Evolutionary conservation across 2,113 vertebrate genomes (phyloP), one percentile per base, ranked within the genome.

Genomic region (Dryoscopus gambensis): DNA sequence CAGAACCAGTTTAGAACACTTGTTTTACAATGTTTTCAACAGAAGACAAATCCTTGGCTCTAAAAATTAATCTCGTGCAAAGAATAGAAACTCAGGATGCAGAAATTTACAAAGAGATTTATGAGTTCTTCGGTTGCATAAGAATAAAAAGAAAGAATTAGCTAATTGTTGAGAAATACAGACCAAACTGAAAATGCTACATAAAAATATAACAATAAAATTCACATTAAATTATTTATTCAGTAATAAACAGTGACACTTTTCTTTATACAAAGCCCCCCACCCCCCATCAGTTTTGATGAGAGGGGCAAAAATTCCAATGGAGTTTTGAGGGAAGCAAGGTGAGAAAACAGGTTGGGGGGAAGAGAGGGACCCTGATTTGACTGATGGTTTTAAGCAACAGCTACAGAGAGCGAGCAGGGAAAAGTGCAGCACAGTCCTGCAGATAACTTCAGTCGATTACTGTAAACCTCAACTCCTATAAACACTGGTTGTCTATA

Each of bases 211-310:
- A 97, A 88, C 94, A 96, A 89, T 95, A 92, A 97, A 94, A 75
- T 95, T 98, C 96, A 98, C 97, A 98, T 98, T 98, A 98, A 97
- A 95, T 98, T 98, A 98, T 98, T 98, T 98, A 98, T 98, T 98
- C 94, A 97, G 90, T 85, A 97, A 96, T 94, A 97, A 96, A 94
- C 96, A 98, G 89, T 64, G 52, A 96, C 64, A 84, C 27, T 93
- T 89, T 83, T 87, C 86, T 97, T 95, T 90, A 92, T 87, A 97
- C 94, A 98, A 95, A 89, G 52, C 64, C 15, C 47, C 7, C 28
- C 47, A 10, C 7, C 22, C 28, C 30, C 63, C 3, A 89, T 68
- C 80, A 95, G 23, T 92, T 91, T 79, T 71, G 62, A 94, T 63
- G 37, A 52, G 42, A 73, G 33, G 12, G 28, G 20, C 30, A 84